Base-by-base conservation (phyloP, 2,113 vertebrate genomes). In the Grallaria varia region DNA sequence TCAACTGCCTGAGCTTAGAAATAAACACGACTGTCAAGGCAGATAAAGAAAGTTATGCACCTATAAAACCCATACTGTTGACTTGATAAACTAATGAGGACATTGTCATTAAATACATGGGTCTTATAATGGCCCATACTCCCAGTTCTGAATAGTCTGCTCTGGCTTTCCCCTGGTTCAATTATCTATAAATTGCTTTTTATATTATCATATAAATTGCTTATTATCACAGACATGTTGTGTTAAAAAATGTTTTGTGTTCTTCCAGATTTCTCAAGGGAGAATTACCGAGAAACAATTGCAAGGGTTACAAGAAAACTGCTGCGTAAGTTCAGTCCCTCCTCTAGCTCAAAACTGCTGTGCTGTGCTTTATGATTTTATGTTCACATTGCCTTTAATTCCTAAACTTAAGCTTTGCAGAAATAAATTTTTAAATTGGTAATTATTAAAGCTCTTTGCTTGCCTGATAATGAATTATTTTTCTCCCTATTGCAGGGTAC, bases 241-340 rank as follows among this genome's bases (percentile, higher is more conserved):
- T n/a, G n/a, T n/a, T n/a, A n/a, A n/a, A n/a, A 79, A 75, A 23
- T 64, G 19, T 72, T 62, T 66, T 4, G 4, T 25, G 84, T 82
- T 71, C 82, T 40, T 77, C 89, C 98, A 98, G 99, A 99, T 98
- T 58, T 96, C 60, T 98, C 98, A 88, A 98, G 98, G 98, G 98
- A 99, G 94, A 99, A 99, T 97, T 99, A 99, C 91, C 98, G 99
- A 96, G 99, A 99, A 97, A 96, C 95, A 71, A 98, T 99, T 97
- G 98, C 99, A 87, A 97, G 89, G 56, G 98, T 99, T 87, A 99
- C 99, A 97, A 99, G 98, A 95, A 98, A 98, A 95, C 95, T 99
- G 84, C 98, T 99, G 68, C 98, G 99, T 99, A 98, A 98, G 99
- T 99, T 92, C 37, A 71, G 22, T 45, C 42, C 20, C 12, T 86